Percentiles rank a stretch among this genome's conserved stretches.
Conservation (phyloP, 2,113 vertebrate species). For the Proteles cristata region DNA sequence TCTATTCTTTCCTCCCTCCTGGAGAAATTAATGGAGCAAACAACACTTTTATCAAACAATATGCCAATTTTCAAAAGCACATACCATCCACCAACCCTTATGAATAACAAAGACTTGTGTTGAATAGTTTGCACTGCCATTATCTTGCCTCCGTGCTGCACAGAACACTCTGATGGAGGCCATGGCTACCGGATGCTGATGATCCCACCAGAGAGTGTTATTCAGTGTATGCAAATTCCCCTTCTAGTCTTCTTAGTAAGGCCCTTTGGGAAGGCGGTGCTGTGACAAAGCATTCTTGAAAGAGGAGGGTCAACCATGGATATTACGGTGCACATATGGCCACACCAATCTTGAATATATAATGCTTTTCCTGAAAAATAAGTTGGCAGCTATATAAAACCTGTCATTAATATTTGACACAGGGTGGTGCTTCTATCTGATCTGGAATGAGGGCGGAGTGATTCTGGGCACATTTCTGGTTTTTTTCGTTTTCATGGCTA, state of each 20-base stretch:
- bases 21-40: slow-evolving; percentile 57
- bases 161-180: slow-evolving; percentile 36
- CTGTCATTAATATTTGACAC: slow-evolving; percentile 25
- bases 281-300: slow-evolving; percentile 63
- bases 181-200: not conserved
- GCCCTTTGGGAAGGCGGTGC: not conserved
- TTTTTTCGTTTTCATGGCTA: slow-evolving; percentile 3
- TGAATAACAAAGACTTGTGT: not conserved
- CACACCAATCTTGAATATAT: not conserved
- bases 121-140: not conserved
- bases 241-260: not conserved
- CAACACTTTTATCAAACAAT: slow-evolving; percentile 47
- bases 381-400: slow-evolving; percentile 28
- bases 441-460: not conserved
- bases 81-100: not conserved
- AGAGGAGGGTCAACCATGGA: slow-evolving; percentile 47
- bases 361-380: slow-evolving; percentile 54
- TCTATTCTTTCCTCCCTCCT: slow-evolving; percentile 50
- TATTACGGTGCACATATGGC: slow-evolving; percentile 40
- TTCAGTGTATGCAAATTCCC: slow-evolving; percentile 54
- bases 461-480: not conserved
- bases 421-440: not conserved
- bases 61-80: slow-evolving; percentile 48
- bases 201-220: slow-evolving; percentile 17
- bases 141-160: not conserved